Percentiles rank a stretch among this genome's conserved stretches.
Evolutionary conservation across 2,797 vertebrate species (phyloP).

Genomic region (Amphiprion clarkii): DNA sequence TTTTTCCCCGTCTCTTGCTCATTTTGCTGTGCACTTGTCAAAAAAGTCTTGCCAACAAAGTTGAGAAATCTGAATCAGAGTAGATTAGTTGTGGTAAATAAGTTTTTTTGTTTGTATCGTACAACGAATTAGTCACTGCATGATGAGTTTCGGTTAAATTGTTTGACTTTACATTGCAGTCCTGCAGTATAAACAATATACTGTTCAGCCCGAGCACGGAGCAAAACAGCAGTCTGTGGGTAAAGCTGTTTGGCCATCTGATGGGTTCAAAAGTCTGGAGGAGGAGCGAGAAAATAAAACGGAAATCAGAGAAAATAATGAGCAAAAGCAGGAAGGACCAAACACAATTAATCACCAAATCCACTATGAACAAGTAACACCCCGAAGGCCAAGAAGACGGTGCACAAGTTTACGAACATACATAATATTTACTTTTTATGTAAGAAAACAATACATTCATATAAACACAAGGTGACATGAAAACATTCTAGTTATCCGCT

Average conservation of each 20-base stretch:
- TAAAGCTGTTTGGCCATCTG: slow-evolving; percentile 34
- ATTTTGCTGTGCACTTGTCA: no score
- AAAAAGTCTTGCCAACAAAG: no score
- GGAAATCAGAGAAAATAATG: background rate
- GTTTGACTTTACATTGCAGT: no score
- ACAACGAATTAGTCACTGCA: no score
- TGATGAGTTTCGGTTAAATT: no score
- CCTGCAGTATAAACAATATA: no score
- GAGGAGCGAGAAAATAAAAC: slow-evolving; percentile 2
- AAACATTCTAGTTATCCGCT: slow-evolving; percentile 24
- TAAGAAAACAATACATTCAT: slow-evolving; percentile 59
- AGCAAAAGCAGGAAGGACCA: background rate
- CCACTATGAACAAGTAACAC: slow-evolving; percentile 11
- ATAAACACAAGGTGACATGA: slow-evolving; percentile 53
- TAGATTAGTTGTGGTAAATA: no score
- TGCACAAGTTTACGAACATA: slow-evolving; percentile 40
- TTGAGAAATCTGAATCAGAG: no score
- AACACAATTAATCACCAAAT: background rate
- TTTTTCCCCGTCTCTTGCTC: no score
- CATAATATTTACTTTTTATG: slow-evolving; percentile 64
- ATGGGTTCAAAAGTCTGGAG: slow-evolving; percentile 23
- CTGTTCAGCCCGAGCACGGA: background rate
- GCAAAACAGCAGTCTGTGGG: background rate
- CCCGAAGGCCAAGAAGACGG: background rate
- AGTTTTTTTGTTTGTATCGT: no score